Evolutionary conservation across 2,113 vertebrate species (phyloP).

Genomic region (Brachyhypopomus gauderio): DNA sequence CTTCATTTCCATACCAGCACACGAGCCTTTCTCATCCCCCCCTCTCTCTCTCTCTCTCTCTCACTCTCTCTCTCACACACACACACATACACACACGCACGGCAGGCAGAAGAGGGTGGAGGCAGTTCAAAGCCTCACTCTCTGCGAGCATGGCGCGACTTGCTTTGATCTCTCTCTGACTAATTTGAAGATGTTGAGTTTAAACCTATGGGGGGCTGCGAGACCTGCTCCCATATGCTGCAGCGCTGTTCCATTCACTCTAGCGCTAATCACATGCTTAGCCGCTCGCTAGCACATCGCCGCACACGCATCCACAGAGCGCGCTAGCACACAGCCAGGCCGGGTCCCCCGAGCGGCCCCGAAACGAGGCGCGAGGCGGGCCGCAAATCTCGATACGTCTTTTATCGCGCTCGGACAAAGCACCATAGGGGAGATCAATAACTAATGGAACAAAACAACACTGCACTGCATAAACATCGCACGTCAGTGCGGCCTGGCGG

Average conservation of each 20-base stretch:
- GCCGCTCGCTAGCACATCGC: constrained; percentile 32
- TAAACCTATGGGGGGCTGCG: constrained; percentile 78
- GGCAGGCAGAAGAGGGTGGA: constrained; percentile 50
- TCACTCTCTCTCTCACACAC: not conserved
- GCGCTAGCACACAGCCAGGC: constrained; percentile 19
- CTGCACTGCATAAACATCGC: not conserved
- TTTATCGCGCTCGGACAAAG: not conserved
- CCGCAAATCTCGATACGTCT: not conserved
- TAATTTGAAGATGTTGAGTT: constrained; percentile 85
- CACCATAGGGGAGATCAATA: not conserved
- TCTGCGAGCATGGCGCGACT: constrained; percentile 76
- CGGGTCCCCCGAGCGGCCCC: not conserved
- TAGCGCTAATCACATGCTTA: constrained; percentile 64
- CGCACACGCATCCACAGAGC: constrained; percentile 14
- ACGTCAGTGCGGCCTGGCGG: not conserved
- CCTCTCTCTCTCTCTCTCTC: constrained; percentile 28
- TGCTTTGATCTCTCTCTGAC: constrained; percentile 88
- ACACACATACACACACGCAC: constrained; percentile 35
- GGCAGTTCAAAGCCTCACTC: constrained; percentile 83
- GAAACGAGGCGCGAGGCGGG: constrained; percentile 30
- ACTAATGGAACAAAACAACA: not conserved
- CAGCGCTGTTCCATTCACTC: constrained; percentile 71
- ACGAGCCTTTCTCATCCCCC: constrained; percentile 37
- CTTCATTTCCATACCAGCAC: constrained; percentile 56
- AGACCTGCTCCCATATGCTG: constrained; percentile 77